These are phyloP conservation scores for Eospalax fontanierii DNA, from an alignment of 2,797 vertebrate genomes.

Conservation along the genomic window DNA sequence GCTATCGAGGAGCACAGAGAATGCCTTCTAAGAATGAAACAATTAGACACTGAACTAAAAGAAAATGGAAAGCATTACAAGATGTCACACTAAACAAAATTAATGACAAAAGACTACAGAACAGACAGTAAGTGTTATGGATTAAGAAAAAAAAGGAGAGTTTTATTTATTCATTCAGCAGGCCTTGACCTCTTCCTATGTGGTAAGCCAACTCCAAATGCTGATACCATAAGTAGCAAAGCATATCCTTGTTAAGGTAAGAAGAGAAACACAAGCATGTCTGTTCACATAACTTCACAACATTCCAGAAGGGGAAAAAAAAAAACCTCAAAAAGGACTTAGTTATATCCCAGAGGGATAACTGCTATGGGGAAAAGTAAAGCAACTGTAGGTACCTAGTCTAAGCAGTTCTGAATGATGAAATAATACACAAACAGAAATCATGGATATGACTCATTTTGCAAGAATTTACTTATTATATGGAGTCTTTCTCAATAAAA, in stretches of 20 bases:
- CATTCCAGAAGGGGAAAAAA: not conserved
- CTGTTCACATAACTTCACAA: not conserved
- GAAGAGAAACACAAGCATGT: constrained; percentile 16
- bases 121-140: constrained; percentile 43
- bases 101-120: constrained; percentile 47
- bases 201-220: constrained; percentile 13
- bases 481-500: not conserved
- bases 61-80: constrained; percentile 76
- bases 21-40: constrained; percentile 72
- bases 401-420: constrained; percentile 29
- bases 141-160: constrained; percentile 50
- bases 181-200: constrained; percentile 10
- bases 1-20: constrained; percentile 67
- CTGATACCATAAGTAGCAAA: constrained; percentile 33
- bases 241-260: not conserved
- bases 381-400: not conserved
- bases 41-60: constrained; percentile 73
- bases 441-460: constrained; percentile 17
- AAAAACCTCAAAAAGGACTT: not conserved
- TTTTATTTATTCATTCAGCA: constrained; percentile 54
- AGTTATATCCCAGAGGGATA: not conserved
- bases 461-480: constrained; percentile 30
- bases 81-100: constrained; percentile 71
- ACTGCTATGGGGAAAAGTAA: constrained; percentile 26
- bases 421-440: constrained; percentile 37